Base-by-base conservation (phyloP, 2,888 invertebrate genomes). In the Mylabris sibirica region DNA sequence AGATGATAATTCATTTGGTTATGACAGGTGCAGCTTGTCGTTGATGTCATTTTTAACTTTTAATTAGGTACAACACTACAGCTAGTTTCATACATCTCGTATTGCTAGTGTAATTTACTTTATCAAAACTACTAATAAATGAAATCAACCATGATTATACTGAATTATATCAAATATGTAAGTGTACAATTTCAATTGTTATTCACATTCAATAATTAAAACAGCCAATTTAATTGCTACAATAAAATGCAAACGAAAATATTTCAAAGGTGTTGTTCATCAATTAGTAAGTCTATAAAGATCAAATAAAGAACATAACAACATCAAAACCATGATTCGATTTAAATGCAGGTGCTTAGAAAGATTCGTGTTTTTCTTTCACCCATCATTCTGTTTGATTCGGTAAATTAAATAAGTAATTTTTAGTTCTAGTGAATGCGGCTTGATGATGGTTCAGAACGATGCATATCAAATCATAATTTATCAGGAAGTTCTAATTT, bases 31-130 rank as follows among this genome's bases (percentile, higher is more conserved):
- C 66, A 61, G 49, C 64, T 38, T 70, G 70, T 70, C 64, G 64
- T 61, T 64, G 64, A 59, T 64, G 70, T 70, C 70, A 67, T 70
- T 70, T 70, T 70, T 70, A 70, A 70, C 64, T 70, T 70, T 70
- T 67, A 70, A 70, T 70, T 67, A 70, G 66, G 62, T 20, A 20
- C 49, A 49, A 11, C 53, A 57, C 69, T 67, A 60, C 60, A 66
- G 57, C 65, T 68, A 61, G 64, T 67, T 67, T 44, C 44, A 44
- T 17, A 4, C 17, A 17, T 44, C 44, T 44, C n/a, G 6, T 44
- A 44, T n/a, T 17, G 17, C 44, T 5, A 49, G 49, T 22, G 17
- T 49, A 22, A 49, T 49, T 49, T 49, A 20, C 49, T 20, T 49
- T 20, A 20, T 49, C 6, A 20, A 49, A 49, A 49, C 3, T 17